phyloP scores from a whole-genome alignment of 2,888 invertebrate genomes.

The Colostygia pectinataria region DNA sequence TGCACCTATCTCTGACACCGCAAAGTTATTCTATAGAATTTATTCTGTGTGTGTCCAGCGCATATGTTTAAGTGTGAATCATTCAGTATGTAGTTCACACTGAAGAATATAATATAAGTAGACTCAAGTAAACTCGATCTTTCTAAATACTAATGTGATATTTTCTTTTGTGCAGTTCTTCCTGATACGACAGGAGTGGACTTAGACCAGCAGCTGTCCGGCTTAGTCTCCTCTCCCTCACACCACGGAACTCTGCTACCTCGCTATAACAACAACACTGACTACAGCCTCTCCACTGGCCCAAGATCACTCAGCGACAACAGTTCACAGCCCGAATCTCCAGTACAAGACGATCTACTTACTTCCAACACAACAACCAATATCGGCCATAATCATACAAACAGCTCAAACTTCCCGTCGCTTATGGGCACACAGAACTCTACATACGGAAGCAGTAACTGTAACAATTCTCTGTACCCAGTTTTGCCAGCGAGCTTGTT shows the following conservation, averaged over 20 bases:
- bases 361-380: conserved; percentile 85
- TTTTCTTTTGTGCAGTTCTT: conserved; percentile 81
- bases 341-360: conserved; percentile 90
- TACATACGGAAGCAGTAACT: conserved; percentile 84
- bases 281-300: conserved; percentile 86
- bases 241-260: conserved; percentile 85
- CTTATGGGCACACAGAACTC: conserved; percentile 84
- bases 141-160: not conserved
- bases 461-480: conserved; percentile 89
- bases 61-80: no score
- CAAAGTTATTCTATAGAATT: no score
- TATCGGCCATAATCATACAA: conserved; percentile 83
- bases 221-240: conserved; percentile 82
- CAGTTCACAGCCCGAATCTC: conserved; percentile 92
- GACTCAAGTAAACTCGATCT: no score
- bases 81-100: no score
- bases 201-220: conserved; percentile 88
- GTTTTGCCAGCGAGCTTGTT: conserved; percentile 91
- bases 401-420: conserved; percentile 85
- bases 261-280: conserved; percentile 85
- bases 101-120: no score
- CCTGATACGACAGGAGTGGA: conserved; percentile 91
- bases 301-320: conserved; percentile 91
- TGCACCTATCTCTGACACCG: no score
- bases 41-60: no score